Evolutionary conservation across 2,113 vertebrate species (phyloP).

Genomic region (Mesocricetus auratus): DNA sequence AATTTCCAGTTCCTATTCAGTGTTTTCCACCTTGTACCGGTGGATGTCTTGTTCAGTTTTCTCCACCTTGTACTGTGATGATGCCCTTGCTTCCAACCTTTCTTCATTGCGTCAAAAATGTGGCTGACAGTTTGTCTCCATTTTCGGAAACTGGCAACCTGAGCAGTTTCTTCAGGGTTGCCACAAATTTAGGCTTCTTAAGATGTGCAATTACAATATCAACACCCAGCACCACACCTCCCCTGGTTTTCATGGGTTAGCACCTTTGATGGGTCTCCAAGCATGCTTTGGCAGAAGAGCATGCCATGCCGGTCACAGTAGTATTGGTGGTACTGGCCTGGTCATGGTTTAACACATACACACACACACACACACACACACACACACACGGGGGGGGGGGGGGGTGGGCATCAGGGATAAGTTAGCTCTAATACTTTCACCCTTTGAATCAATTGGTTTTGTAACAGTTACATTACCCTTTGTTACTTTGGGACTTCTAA

Average conservation of each 20-base stretch:
- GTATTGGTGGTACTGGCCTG: constrained; percentile 92
- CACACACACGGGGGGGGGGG: not conserved
- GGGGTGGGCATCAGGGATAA: constrained; percentile 93
- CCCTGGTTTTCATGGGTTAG: constrained; percentile 95
- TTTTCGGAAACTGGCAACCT: constrained; percentile 99
- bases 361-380: not conserved
- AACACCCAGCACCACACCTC: constrained; percentile 96
- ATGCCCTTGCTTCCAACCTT: constrained; percentile 97
- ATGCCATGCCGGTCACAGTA: constrained; percentile 94
- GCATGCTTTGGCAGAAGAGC: constrained; percentile 96
- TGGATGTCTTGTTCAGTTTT: constrained; percentile 91
- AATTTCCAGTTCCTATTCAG: constrained; percentile 95
- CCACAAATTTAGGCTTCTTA: constrained; percentile 95
- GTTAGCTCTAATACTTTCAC: constrained; percentile 96
- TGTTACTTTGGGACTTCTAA: constrained; percentile 97
- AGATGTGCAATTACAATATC: constrained; percentile 92
- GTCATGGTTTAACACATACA: constrained; percentile 76
- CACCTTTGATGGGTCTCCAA: constrained; percentile 98
- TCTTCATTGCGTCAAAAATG: constrained; percentile 97
- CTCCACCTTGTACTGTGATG: constrained; percentile 96
- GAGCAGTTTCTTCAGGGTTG: constrained; percentile 96
- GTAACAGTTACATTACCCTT: constrained; percentile 98
- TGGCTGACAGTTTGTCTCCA: constrained; percentile 94
- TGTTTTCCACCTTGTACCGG: not conserved
- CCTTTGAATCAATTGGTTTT: constrained; percentile 91